Base-by-base conservation (phyloP, 2,113 vertebrate species). In the Speoplatyrhinus poulsoni region DNA sequence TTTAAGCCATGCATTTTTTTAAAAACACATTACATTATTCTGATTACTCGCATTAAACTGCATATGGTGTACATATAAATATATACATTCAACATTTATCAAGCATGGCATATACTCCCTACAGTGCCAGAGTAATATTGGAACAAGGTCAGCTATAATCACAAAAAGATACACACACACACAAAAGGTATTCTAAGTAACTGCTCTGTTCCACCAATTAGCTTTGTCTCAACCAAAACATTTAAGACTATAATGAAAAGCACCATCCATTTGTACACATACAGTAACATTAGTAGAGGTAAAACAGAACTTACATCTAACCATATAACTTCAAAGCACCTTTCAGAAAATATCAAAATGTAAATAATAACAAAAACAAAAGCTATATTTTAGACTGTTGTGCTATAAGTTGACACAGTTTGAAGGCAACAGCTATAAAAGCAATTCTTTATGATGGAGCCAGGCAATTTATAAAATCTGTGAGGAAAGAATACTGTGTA, bases 261-360 rank as follows among this genome's bases (percentile, higher is more conserved):
- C 81, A 86, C 65, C 83, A 55, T 78, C 59, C 56, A 73, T 16
- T 79, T 66, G 64, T 66, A 70, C 67, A 63, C 59, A 41, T 41
- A 6, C 36, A 41, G 36, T 41, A 41, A 76, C 60, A 70, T 75
- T 69, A 81, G 73, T 73, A 75, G 79, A 90, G 73, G 85, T 90
- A 83, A 89, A 79, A 80, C 69, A 60, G 9, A 77, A 60, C 17
- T 75, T 67, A 76, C 19, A 52, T 33, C 41, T 17, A 65, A 55
- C 4, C 36, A 36, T 49, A 12, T 16, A 75, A 76, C 69, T n/a
- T 50, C 58, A 80, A 77, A 90, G 70, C 79, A 87, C 72, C 52
- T 80, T 77, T 59, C 12, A 81, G 63, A 67, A 79, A 66, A 73
- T 69, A 33, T 41, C 5, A 69, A 17, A 17, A 64, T 56, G 3